Conservation (phyloP, 2,888 invertebrate species). For the Uropetala carovei region DNA sequence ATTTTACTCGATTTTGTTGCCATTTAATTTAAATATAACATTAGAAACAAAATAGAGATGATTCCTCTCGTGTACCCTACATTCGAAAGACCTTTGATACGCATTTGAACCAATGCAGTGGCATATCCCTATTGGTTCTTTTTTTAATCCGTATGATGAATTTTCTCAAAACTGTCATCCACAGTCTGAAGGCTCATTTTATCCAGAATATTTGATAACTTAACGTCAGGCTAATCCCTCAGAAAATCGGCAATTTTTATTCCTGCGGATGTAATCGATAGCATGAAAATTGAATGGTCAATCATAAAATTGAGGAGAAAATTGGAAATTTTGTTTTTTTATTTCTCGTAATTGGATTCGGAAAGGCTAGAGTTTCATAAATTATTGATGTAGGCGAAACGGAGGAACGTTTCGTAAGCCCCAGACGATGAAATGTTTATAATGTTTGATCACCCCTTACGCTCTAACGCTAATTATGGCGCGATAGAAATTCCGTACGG, state of each 20-base stretch:
- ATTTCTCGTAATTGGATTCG: slow-evolving; percentile 5
- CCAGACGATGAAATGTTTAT: not conserved
- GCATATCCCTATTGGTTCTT: not conserved
- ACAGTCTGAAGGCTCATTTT: slow-evolving; percentile 7
- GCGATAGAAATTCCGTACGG: not conserved
- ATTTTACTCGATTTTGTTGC: too few relatives aligned
- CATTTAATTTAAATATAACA: too few relatives aligned
- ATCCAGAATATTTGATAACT: not conserved
- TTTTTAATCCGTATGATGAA: slow-evolving; percentile 4
- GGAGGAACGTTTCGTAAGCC: not conserved
- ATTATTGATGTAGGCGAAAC: not conserved
- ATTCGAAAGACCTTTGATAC: not conserved
- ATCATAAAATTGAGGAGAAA: slow-evolving; percentile 32
- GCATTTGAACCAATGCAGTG: not conserved
- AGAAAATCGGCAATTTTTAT: slow-evolving; percentile 20
- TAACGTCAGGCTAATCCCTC: slow-evolving; percentile 18
- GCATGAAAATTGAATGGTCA: not conserved
- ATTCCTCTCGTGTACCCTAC: too few relatives aligned
- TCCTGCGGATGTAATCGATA: not conserved
- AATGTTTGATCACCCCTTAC: not conserved
- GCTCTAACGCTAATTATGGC: not conserved
- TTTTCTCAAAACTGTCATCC: slow-evolving; percentile 10
- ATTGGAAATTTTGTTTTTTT: slow-evolving; percentile 4
- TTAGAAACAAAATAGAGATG: too few relatives aligned
- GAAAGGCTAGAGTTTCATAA: not conserved